Percentiles rank a stretch among this genome's conserved stretches.
Evolutionary conservation across 2,888 invertebrate species (phyloP).

Genomic region (Dermolepida albohirtum): DNA sequence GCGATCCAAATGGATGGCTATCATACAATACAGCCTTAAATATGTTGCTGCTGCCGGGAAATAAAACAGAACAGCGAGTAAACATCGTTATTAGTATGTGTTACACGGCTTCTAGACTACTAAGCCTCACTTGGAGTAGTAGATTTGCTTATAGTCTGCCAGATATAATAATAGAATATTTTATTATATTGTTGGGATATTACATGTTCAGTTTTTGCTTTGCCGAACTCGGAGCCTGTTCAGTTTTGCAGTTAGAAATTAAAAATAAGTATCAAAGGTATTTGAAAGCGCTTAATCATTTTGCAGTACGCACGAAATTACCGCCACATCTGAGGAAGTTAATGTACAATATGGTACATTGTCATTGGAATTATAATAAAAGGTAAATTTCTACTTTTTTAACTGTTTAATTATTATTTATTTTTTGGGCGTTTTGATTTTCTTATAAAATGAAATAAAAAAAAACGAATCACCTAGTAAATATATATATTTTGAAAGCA

Average conservation of each 20-base stretch:
- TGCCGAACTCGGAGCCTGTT: conserved; percentile 42
- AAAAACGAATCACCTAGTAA: too few species aligned
- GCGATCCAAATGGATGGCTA: conserved; percentile 33
- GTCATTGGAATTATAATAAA: conserved; percentile 38
- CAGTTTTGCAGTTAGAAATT: conserved; percentile 25
- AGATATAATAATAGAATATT: conserved; percentile 37
- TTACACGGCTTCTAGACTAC: conserved; percentile 26
- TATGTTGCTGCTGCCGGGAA: not conserved
- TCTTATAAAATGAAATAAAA: too few species aligned
- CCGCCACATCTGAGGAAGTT: conserved; percentile 26
- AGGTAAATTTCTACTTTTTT: too few species aligned
- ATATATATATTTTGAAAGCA: too few species aligned
- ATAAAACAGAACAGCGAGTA: not conserved
- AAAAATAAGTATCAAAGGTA: conserved; percentile 23
- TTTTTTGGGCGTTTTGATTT: too few species aligned
- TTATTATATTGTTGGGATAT: conserved; percentile 40
- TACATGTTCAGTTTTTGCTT: conserved; percentile 42
- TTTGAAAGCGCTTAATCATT: conserved; percentile 18
- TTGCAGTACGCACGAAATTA: conserved; percentile 17
- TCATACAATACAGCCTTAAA: conserved; percentile 17
- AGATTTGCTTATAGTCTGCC: conserved; percentile 40
- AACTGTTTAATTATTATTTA: too few species aligned
- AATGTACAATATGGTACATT: conserved; percentile 37
- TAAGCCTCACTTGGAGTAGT: conserved; percentile 19
- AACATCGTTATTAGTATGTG: conserved; percentile 20